Conservation (phyloP, 37 sponge, comb jelly and placozoan species). For the Cladorhizidae sp. region DNA sequence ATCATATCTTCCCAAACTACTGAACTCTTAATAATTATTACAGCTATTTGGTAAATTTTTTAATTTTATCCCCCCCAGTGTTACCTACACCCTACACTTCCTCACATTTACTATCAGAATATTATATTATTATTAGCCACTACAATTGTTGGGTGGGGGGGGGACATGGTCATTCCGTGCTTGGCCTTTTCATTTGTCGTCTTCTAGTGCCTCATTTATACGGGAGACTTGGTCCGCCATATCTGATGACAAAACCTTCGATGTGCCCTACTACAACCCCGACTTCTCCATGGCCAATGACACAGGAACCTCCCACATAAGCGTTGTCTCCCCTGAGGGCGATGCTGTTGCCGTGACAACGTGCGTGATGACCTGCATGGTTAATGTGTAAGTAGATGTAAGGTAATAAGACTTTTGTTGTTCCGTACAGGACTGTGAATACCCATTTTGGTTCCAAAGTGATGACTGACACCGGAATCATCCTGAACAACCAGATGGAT, state of each 20-base stretch:
- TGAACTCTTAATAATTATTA: no score
- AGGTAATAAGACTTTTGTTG: no score
- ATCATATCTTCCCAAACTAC: no score
- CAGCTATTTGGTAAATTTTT: no score
- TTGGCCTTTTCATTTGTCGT: no score
- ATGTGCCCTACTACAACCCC: conserved; percentile 57
- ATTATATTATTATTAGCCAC: no score
- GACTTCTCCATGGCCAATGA: conserved; percentile 16
- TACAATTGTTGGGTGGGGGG: no score
- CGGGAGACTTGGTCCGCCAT: conserved; percentile 12
- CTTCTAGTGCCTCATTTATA: conserved; percentile 23
- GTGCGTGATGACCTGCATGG: conserved; percentile 35
- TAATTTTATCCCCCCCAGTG: no score
- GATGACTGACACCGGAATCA: conserved; percentile 78
- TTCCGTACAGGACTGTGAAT: conserved; percentile 72
- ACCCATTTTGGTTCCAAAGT: conserved; percentile 80
- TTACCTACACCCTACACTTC: no score
- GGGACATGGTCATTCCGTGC: no score
- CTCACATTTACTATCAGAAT: no score
- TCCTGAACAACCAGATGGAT: conserved; percentile 96
- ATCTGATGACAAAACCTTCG: conserved; percentile 46
- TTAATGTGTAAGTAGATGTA: no score
- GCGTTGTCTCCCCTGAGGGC: conserved; percentile 71
- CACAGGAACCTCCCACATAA: conserved; percentile 81
- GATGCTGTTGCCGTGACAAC: conserved; percentile 86